Conservation (phyloP, 1,140 invertebrate genomes). For the Geopemphigus sp. region DNA sequence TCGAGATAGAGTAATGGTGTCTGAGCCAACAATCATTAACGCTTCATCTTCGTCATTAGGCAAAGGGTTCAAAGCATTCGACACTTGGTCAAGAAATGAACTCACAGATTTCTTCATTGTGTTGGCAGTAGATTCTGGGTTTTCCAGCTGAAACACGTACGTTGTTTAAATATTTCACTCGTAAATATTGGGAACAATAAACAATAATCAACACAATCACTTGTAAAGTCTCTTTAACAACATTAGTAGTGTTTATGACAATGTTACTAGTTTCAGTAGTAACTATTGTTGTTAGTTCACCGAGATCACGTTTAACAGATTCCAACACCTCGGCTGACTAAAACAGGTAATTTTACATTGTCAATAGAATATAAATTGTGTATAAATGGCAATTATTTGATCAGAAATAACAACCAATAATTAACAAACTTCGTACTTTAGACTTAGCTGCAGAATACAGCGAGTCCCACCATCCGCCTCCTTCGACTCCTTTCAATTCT, state of each 20-base stretch:
- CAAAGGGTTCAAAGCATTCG: constrained; percentile 66
- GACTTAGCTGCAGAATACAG: constrained; percentile 47
- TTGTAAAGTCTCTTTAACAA: constrained; percentile 68
- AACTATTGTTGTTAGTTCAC: constrained; percentile 69
- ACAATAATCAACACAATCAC: constrained; percentile 56
- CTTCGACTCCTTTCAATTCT: constrained; percentile 15
- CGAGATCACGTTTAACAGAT: constrained; percentile 73
- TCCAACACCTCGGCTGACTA: constrained; percentile 63
- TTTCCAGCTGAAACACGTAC: constrained; percentile 62
- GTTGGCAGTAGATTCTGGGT: constrained; percentile 66
- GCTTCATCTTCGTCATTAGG: constrained; percentile 70
- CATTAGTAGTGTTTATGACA: constrained; percentile 63
- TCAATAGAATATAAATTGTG: background rate
- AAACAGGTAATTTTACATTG: constrained; percentile 32
- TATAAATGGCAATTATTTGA: background rate
- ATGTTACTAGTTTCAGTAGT: constrained; percentile 68
- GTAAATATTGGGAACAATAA: constrained; percentile 33
- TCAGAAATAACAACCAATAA: background rate
- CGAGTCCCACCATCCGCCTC: constrained; percentile 48
- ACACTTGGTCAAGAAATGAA: constrained; percentile 63
- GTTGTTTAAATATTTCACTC: constrained; percentile 12
- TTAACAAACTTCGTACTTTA: constrained; percentile 24
- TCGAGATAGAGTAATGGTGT: constrained; percentile 61
- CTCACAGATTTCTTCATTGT: constrained; percentile 69
- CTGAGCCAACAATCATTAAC: constrained; percentile 63